phyloP scores from a whole-genome alignment of 1,140 invertebrate species.

The Sminthurides bifidus region DNA sequence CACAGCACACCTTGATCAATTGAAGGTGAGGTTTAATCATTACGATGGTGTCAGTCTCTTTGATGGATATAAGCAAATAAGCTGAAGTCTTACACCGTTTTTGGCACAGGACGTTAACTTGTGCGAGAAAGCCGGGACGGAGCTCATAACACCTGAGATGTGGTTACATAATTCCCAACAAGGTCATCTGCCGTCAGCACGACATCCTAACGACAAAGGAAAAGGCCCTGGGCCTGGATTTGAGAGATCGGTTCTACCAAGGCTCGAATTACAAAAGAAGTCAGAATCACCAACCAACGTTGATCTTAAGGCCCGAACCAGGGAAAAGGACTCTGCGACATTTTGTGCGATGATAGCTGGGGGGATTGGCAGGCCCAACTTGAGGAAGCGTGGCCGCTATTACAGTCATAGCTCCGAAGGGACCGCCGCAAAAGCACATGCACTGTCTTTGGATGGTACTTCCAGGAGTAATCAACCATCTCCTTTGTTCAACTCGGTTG shows the following conservation, averaged over 20 bases:
- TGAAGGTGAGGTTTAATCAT: slow-evolving; percentile 10
- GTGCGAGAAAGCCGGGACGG: not conserved
- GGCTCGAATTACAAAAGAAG: not conserved
- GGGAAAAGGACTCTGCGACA: too few relatives aligned
- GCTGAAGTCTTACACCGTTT: not conserved
- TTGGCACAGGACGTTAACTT: not conserved
- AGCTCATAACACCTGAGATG: slow-evolving; percentile 25
- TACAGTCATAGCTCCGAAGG: too few relatives aligned
- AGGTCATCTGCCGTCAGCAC: not conserved
- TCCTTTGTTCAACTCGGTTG: too few relatives aligned
- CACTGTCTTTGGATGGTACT: too few relatives aligned
- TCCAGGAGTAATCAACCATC: too few relatives aligned
- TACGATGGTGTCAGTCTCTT: not conserved
- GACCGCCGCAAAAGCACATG: too few relatives aligned
- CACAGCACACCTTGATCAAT: slow-evolving; percentile 23
- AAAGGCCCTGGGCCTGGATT: not conserved
- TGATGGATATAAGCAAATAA: not conserved
- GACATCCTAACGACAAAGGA: not conserved
- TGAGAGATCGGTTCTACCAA: not conserved
- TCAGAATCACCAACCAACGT: too few relatives aligned
- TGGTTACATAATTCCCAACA: slow-evolving; percentile 15
- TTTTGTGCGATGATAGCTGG: too few relatives aligned
- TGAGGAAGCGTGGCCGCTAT: too few relatives aligned
- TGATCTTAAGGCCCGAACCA: too few relatives aligned
- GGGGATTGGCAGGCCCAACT: too few relatives aligned